Conservation (phyloP, 2,113 vertebrate genomes). For the Kryptolebias marmoratus region DNA sequence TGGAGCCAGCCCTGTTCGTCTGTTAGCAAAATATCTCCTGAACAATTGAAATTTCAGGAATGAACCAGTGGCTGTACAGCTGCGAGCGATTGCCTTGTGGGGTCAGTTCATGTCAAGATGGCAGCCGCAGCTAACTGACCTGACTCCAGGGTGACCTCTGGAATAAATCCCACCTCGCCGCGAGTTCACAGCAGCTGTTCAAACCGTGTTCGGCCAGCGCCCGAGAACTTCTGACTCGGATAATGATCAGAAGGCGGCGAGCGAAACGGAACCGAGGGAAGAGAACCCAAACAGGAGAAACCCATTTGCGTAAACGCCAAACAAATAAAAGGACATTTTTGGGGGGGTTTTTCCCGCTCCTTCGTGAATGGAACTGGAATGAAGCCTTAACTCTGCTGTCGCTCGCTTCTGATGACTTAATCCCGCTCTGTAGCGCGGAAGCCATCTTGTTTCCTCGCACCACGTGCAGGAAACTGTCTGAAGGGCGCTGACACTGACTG, state of each 20-base stretch:
- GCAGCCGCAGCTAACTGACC: too few relatives aligned
- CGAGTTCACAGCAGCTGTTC: background rate
- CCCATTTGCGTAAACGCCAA: constrained; percentile 22
- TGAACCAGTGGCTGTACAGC: too few relatives aligned
- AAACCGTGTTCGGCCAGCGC: constrained; percentile 4
- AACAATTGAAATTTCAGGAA: too few relatives aligned
- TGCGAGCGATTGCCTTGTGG: too few relatives aligned
- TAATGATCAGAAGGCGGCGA: background rate
- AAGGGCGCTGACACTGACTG: constrained; percentile 41
- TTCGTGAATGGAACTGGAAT: background rate
- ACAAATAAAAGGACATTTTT: constrained; percentile 5
- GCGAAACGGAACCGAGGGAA: background rate
- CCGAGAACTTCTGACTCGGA: constrained; percentile 12
- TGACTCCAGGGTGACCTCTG: constrained; percentile 19
- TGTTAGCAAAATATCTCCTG: too few relatives aligned
- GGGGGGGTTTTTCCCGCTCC: background rate
- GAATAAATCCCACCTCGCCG: background rate
- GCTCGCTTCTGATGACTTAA: constrained; percentile 9
- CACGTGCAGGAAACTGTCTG: background rate
- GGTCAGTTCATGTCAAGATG: too few relatives aligned
- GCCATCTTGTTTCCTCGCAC: background rate
- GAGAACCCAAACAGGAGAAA: constrained; percentile 9
- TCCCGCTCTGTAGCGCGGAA: background rate
- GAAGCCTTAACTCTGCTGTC: background rate
- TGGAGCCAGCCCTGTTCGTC: too few relatives aligned